Base-by-base conservation (phyloP, 2,888 invertebrate species). In the Clunio marinus region DNA sequence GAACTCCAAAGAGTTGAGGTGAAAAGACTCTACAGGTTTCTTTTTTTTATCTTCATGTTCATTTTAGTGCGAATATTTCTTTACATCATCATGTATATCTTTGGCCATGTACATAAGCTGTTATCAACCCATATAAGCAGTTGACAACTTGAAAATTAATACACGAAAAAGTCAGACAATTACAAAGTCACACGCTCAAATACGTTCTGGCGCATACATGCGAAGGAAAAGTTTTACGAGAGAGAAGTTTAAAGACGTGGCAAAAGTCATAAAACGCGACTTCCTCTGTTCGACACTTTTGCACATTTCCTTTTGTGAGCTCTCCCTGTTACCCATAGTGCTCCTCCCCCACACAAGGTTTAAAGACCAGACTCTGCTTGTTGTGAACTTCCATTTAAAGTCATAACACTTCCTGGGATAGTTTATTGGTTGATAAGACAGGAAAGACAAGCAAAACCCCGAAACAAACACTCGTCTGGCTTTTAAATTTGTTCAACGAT, bases 381-480 rank as follows among this genome's bases (percentile, higher is more conserved):
- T 32, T 4, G 27, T 24, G 25, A 57, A 25, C 57, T 57, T 57
- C 57, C 57, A 57, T 57, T 57, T 57, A 57, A 27, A 25, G 57
- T 57, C 27, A 22, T 1, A 27, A 27, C 2, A 57, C 57, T 57
- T 57, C 57, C 57, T 57, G 57, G n/a, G 57, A 57, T 22, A 8
- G 27, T 15, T 5, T n/a, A n/a, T n/a, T n/a, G n/a, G n/a, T n/a
- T n/a, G n/a, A n/a, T 13, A 27, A 57, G 27, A 27, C 27, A n/a
- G 25, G n/a, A 13, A 25, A 57, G 57, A 57, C 25, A 57, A 57
- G 57, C 7, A 45, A 7, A 15, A 45, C 4, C 4, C 8, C n/a
- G n/a, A 45, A 51, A 22, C 51, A 51, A 51, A 51, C 51, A 51
- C n/a, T 7, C n/a, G 51, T 51, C 51, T 51, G 51, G 51, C 51